These are phyloP conservation scores for Tarsius wallacei DNA, from an alignment of 2,797 vertebrate species.

Conservation along the genomic window DNA sequence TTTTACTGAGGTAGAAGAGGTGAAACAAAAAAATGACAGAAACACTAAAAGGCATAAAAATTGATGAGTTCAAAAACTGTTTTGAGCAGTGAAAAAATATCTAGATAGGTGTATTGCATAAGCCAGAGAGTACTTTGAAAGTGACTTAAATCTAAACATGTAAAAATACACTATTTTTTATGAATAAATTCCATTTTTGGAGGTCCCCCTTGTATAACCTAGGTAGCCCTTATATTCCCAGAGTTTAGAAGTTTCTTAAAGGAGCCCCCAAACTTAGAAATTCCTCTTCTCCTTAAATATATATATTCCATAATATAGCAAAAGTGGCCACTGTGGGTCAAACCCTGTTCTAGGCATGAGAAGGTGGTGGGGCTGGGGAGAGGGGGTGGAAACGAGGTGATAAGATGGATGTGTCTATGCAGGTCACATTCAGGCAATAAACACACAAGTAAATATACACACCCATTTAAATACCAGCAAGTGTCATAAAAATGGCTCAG, in stretches of 20 bases:
- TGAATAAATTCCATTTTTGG: too few species aligned
- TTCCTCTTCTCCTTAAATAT: background rate
- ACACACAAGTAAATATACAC: rapidly evolving
- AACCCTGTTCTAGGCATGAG: background rate
- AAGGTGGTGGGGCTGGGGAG: too few species aligned
- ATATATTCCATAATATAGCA: background rate
- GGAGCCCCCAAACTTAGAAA: conserved; percentile 32
- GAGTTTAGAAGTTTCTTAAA: conserved; percentile 4
- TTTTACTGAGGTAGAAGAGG: too few species aligned
- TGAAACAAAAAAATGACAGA: too few species aligned
- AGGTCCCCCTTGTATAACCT: background rate
- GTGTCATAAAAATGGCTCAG: background rate
- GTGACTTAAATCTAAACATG: too few species aligned
- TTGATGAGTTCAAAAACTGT: too few species aligned
- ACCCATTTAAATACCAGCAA: rapidly evolving
- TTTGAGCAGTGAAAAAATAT: too few species aligned
- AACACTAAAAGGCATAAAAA: too few species aligned
- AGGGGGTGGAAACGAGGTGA: background rate
- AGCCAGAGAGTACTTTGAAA: too few species aligned
- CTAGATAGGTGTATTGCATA: too few species aligned
- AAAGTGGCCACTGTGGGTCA: too few species aligned
- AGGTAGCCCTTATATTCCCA: background rate
- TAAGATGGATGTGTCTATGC: rapidly evolving
- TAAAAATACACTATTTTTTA: too few species aligned
- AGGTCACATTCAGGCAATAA: background rate